Evolutionary conservation across 2,888 invertebrate genomes (phyloP), one percentile per base, ranked within the genome.

Genomic region (Acrobasis suavella): DNA sequence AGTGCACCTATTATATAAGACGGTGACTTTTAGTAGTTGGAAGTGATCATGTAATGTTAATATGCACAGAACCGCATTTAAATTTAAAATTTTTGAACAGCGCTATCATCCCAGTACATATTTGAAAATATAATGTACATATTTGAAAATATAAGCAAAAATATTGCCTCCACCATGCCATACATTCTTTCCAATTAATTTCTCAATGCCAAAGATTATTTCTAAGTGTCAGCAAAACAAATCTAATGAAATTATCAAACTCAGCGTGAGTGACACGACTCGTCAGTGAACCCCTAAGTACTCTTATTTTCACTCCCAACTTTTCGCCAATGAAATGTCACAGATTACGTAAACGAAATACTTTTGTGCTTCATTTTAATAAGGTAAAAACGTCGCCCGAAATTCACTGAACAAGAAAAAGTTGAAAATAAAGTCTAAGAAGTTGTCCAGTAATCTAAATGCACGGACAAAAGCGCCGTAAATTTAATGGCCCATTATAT

Each of bases 391-490:
- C 64, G 64, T 54, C 80, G 76, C 72, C 73, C 74, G 75, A 75
- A 75, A 76, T 78, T 81, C 77, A 81, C 72, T 75, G 78, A 80
- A 75, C 72, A 80, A 76, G 77, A 77, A 79, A 77, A 80, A 78
- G 74, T 77, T 78, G 71, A 74, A 77, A 76, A 76, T 75, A 75
- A 72, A 78, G 74, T 60, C 66, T 68, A 59, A 37, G 66, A 69
- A 64, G 67, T 67, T 64, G 65, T 69, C 63, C 72, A 72, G 70
- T 75, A 74, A 75, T 76, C 71, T 74, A 71, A 75, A 77, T 71
- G 73, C 71, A 69, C 64, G 66, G 66, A 71, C 72, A 72, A 71
- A 72, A 73, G 64, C 72, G 63, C 64, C 69, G 66, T 60, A 59
- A 55, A 58, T 58, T 62, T 65, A 65, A 67, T 65, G 50, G 63